Base-by-base conservation (phyloP, 1,140 invertebrate genomes). In the Hermetia illucens region DNA sequence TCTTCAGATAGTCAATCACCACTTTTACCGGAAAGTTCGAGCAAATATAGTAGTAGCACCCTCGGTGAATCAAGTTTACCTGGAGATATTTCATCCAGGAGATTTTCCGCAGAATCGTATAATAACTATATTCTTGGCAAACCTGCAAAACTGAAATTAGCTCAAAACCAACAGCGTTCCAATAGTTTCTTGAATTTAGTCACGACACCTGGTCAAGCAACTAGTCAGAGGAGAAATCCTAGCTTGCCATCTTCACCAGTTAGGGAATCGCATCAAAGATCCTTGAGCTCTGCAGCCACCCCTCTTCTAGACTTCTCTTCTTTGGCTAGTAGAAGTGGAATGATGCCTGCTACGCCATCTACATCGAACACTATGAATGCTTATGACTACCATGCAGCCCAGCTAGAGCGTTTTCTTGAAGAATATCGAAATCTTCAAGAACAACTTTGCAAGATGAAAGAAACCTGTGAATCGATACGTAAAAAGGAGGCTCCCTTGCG, bases 371-470 rank as follows among this genome's bases (percentile, higher is more conserved):
- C 63, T 34, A 53, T 57, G 12, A 58, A 63, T 59, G 49, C 79
- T 21, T 81, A 79, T 51, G 77, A 82, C 46, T 82, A 81, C 53
- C 74, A 80, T 53, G 75, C 78, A 0, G 76, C 77, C 3, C 79
- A 83, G 51, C 56, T 84, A 30, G 79, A 82, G 49, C 69, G 73
- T 21, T 82, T 82, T 53, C 65, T 82, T 20, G 77, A 82, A 50
- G 79, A 84, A 48, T 84, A 83, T 50, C 66, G 77, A 44, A 74
- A 64, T 46, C 65, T 83, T 30, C 75, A 81, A 53, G 75, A 80
- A 53, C 77, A 82, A 52, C 53, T 84, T 40, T 76, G 72, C 37
- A 75, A 73, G 53, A 82, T 82, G 78, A 82, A 81, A 49, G 74
- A 79, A 47, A 78, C 76, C 19, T 75, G 77, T 50, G 77, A 78